These are phyloP conservation scores for Cyprinodon tularosa DNA, from an alignment of 2,113 vertebrate species.

Conservation along the genomic window DNA sequence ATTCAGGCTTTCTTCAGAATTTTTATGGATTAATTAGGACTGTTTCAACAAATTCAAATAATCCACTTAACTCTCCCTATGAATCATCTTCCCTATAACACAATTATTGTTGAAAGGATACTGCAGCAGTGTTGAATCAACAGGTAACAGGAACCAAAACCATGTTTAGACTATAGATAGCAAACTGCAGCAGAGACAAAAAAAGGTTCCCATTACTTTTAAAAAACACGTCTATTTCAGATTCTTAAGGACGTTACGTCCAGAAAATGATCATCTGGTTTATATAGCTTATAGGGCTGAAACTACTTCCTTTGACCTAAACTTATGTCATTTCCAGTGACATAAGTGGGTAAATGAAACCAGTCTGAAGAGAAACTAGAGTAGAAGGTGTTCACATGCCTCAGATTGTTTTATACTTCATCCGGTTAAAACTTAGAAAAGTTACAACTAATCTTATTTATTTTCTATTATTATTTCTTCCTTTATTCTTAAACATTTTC, in stretches of 20 bases:
- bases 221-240: not conserved
- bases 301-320: not conserved
- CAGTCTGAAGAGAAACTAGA: too few species aligned
- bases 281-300: not conserved
- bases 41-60: not conserved
- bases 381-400: not conserved
- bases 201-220: not conserved
- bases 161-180: not conserved
- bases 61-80: not conserved
- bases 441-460: not conserved
- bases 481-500: not conserved
- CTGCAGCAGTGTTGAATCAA: not conserved
- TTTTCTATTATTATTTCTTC: not conserved
- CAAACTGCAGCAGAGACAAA: not conserved
- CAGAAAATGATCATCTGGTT: not conserved
- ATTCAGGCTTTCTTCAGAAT: not conserved
- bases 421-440: too few species aligned
- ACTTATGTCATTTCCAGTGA: not conserved
- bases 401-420: not conserved
- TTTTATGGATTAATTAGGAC: not conserved
- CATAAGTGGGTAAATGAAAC: not conserved
- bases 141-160: not conserved
- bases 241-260: not conserved
- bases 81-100: not conserved
- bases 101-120: not conserved